These are phyloP conservation scores for Marasmarcha lunaedactyla DNA, from an alignment of 2,888 invertebrate genomes.

Conservation along the genomic window DNA sequence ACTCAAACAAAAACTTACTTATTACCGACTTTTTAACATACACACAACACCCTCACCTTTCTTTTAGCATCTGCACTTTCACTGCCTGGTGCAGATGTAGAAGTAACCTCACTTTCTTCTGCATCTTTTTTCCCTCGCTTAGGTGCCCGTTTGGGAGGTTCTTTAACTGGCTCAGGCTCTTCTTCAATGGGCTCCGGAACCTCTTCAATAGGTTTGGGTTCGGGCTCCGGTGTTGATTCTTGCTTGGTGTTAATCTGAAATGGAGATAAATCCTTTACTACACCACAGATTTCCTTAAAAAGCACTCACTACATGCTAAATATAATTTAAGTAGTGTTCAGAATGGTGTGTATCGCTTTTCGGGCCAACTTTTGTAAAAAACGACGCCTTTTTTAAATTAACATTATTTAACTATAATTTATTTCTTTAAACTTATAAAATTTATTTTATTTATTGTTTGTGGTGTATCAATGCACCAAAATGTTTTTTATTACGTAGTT, in stretches of 20 bases:
- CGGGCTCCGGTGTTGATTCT: slow-evolving; percentile 37
- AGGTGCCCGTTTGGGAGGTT: slow-evolving; percentile 22
- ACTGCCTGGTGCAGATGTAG: slow-evolving; percentile 35
- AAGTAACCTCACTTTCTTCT: slow-evolving; percentile 47
- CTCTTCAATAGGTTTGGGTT: slow-evolving; percentile 31
- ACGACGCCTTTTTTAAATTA: too few species aligned
- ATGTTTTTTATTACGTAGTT: too few species aligned
- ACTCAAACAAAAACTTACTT: too few species aligned
- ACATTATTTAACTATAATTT: too few species aligned
- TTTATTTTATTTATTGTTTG: too few species aligned
- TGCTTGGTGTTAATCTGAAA: slow-evolving; percentile 15
- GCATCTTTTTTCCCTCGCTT: slow-evolving; percentile 37
- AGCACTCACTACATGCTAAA: not conserved
- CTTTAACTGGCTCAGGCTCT: slow-evolving; percentile 17
- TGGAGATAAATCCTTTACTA: not conserved
- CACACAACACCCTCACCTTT: too few species aligned
- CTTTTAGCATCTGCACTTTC: not conserved
- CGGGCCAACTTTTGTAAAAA: too few species aligned
- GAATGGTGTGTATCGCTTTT: not conserved
- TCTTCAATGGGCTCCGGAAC: slow-evolving; percentile 21
- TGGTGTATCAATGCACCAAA: too few species aligned
- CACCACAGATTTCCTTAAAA: not conserved
- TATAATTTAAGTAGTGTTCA: not conserved
- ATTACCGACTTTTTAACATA: too few species aligned
- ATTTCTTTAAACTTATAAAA: too few species aligned